Percentiles rank a stretch among this genome's conserved stretches.
These are phyloP conservation scores for Dicerorhinus sumatrensis DNA, from an alignment of 2,113 vertebrate genomes.

Conservation along the genomic window DNA sequence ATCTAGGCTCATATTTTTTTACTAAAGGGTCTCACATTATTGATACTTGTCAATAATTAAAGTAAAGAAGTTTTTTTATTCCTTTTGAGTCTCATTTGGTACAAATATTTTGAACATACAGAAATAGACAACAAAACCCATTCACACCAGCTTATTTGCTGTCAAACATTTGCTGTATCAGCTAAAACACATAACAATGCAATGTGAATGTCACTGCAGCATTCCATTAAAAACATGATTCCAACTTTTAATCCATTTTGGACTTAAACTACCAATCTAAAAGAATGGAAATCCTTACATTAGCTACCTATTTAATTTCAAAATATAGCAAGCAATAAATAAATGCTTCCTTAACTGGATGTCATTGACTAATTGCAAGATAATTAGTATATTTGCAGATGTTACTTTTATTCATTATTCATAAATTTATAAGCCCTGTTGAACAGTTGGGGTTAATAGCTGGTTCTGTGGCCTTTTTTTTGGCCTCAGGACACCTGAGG, in stretches of 20 bases:
- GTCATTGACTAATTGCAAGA: not conserved
- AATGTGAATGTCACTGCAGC: not conserved
- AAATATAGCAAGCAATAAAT: not conserved
- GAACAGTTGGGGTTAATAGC: not conserved
- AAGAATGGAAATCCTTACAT: not conserved
- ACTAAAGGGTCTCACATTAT: not conserved
- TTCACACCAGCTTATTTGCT: not conserved
- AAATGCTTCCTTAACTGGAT: not conserved
- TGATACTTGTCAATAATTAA: not conserved
- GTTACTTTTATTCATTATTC: not conserved
- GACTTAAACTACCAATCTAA: not conserved
- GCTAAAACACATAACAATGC: not conserved
- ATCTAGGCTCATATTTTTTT: not conserved
- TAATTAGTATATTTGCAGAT: not conserved
- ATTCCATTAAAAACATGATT: too few relatives aligned
- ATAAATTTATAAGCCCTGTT: not conserved
- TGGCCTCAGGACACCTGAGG: not conserved
- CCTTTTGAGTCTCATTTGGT: not conserved
- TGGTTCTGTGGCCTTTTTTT: not conserved
- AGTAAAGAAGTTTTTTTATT: not conserved
- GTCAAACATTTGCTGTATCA: not conserved
- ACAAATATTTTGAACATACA: not conserved
- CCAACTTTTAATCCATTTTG: not conserved
- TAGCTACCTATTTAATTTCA: not conserved
- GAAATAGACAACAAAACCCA: not conserved